These are phyloP conservation scores for Grantiella picta DNA, from an alignment of 2,113 vertebrate genomes.

Conservation along the genomic window DNA sequence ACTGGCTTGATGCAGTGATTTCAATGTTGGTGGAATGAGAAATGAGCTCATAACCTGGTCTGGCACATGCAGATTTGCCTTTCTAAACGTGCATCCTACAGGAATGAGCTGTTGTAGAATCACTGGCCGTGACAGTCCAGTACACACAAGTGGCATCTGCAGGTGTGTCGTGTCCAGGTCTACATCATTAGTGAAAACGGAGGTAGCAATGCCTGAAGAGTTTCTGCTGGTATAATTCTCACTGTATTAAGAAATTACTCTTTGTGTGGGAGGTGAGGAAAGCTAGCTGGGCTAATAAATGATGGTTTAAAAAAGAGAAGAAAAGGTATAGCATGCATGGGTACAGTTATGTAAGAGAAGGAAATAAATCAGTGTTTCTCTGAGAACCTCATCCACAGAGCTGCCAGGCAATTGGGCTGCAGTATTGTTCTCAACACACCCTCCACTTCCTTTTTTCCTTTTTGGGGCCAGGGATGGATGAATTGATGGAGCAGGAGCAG, in stretches of 20 bases:
- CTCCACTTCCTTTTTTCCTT: constrained; percentile 70
- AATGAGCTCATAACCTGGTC: neutral
- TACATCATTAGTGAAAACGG: fast-evolving
- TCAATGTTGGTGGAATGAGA: neutral
- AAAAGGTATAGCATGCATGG: neutral
- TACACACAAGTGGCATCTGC: neutral
- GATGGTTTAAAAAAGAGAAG: neutral
- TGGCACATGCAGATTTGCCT: neutral
- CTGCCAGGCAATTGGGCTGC: constrained; percentile 26
- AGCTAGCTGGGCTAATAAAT: constrained; percentile 40
- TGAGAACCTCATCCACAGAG: constrained; percentile 8
- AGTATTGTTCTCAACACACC: constrained; percentile 42
- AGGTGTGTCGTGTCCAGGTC: neutral
- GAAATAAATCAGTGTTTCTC: constrained; percentile 54
- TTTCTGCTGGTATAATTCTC: neutral
- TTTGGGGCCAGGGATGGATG: constrained; percentile 58
- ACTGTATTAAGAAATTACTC: constrained; percentile 7
- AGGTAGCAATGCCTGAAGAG: neutral
- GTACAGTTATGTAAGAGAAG: constrained; percentile 67
- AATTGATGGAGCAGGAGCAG: constrained; percentile 32
- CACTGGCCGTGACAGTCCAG: fast-evolving
- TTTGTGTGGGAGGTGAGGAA: constrained; percentile 46
- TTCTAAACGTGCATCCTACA: neutral
- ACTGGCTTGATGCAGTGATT: neutral
- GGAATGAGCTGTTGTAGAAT: neutral